A percentile compares a stretch with the other conserved stretches of the same genome.
phyloP scores from a whole-genome alignment of 2,113 vertebrate species.

The Gallinago media region DNA sequence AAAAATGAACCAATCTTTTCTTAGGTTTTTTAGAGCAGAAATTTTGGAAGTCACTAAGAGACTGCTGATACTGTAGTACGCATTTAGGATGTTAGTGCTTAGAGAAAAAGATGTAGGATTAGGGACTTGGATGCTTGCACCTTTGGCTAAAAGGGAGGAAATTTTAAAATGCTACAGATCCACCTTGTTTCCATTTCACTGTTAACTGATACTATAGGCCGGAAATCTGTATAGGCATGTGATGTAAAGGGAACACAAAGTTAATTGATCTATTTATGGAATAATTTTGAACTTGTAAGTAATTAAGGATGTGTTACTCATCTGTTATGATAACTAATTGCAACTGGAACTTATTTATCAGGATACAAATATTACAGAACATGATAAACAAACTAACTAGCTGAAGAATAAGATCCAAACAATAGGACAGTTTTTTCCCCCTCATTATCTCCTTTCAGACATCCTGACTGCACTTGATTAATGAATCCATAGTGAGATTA shows the following conservation, averaged over 20 bases:
- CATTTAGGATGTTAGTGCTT: slow-evolving; percentile 3
- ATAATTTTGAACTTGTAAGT: background rate
- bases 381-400: slow-evolving; percentile 29
- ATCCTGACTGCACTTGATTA: slow-evolving; percentile 63
- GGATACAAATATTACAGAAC: background rate
- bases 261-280: background rate
- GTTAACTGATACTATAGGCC: background rate
- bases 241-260: background rate
- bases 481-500: slow-evolving; percentile 63
- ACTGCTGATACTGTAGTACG: slow-evolving; percentile 31
- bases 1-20: slow-evolving; percentile 50
- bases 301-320: background rate
- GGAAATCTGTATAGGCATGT: background rate
- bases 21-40: slow-evolving; percentile 52
- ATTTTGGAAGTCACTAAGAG: slow-evolving; percentile 21
- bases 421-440: background rate
- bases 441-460: slow-evolving; percentile 60
- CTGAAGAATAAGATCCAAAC: slow-evolving; percentile 34
- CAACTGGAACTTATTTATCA: background rate
- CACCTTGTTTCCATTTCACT: background rate
- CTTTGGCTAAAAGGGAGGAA: background rate
- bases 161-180: background rate
- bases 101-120: background rate
- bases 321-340: background rate
- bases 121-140: background rate